Conservation (phyloP, 2,797 vertebrate species). For the Chelon labrosus region DNA sequence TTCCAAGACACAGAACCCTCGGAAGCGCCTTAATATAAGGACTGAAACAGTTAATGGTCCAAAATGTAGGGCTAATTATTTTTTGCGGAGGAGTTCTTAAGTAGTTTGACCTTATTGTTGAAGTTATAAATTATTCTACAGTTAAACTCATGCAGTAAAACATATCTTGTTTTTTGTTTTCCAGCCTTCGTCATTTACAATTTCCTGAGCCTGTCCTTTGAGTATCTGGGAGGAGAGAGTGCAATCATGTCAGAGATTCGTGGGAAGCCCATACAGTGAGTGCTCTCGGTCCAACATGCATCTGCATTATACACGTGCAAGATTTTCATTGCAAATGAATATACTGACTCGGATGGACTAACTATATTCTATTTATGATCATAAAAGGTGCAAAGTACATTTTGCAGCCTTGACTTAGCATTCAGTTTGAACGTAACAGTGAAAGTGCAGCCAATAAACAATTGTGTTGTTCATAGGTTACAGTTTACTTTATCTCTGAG, state of each 20-base stretch:
- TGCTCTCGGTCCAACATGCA: slow-evolving; percentile 24
- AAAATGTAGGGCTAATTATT: slow-evolving; percentile 73
- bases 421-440: slow-evolving; percentile 4
- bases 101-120: slow-evolving; percentile 52
- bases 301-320: not conserved
- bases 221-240: slow-evolving; percentile 97
- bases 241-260: slow-evolving; percentile 97
- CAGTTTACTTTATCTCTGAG: slow-evolving; percentile 46
- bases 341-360: not conserved
- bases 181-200: slow-evolving; percentile 98
- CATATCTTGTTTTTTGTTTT: slow-evolving; percentile 51
- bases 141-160: slow-evolving; percentile 10
- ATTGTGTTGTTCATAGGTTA: slow-evolving; percentile 19
- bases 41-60: slow-evolving; percentile 73
- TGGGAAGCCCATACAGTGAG: slow-evolving; percentile 94
- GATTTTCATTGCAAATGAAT: not conserved
- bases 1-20: slow-evolving; percentile 75
- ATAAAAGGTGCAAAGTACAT: slow-evolving; percentile 20
- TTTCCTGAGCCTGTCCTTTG: slow-evolving; percentile 97
- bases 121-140: slow-evolving; percentile 33
- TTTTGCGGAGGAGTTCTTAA: slow-evolving; percentile 42
- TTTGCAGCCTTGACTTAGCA: slow-evolving; percentile 15
- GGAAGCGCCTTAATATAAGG: slow-evolving; percentile 75
- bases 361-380: slow-evolving; percentile 18
- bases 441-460: slow-evolving; percentile 35